phyloP scores from a whole-genome alignment of 1,140 invertebrate genomes.

The Geopemphigus sp. region DNA sequence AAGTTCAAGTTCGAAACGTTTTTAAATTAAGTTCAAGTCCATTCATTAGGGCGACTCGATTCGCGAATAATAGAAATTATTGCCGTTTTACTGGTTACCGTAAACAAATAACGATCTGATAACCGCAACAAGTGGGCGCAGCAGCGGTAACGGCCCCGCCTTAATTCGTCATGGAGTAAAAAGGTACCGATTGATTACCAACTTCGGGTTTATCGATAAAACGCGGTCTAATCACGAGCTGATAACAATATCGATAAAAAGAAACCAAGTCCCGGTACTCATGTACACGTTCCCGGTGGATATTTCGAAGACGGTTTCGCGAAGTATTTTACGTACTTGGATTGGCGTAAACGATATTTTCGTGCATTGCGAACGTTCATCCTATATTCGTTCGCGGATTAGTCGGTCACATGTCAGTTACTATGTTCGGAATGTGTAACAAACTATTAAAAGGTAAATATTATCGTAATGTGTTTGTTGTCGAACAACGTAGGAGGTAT shows the following conservation, averaged over 20 bases:
- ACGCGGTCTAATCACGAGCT: neutral
- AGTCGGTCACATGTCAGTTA: neutral
- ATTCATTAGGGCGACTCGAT: too few species aligned
- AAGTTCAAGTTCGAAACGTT: neutral
- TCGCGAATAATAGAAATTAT: too few species aligned
- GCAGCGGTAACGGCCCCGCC: neutral
- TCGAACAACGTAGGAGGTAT: too few species aligned
- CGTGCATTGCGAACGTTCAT: too few species aligned
- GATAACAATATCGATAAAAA: neutral
- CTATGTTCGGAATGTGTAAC: conserved; percentile 9
- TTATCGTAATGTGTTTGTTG: neutral
- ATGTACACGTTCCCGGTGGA: neutral
- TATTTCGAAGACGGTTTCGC: neutral
- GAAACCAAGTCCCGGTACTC: too few species aligned
- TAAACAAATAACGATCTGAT: conserved; percentile 29
- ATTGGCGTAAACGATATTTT: too few species aligned
- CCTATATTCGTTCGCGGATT: neutral
- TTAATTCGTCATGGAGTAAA: conserved; percentile 15
- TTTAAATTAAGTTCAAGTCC: neutral
- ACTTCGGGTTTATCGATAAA: neutral
- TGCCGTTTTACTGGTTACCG: too few species aligned
- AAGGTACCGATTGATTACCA: neutral
- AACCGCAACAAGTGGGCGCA: conserved; percentile 41
- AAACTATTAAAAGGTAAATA: conserved; percentile 29
- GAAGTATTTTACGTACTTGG: conserved; percentile 2